A percentile compares a stretch with the other conserved stretches of the same genome.
Evolutionary conservation across 2,113 vertebrate species (phyloP).

Genomic region (Alethe diademata): DNA sequence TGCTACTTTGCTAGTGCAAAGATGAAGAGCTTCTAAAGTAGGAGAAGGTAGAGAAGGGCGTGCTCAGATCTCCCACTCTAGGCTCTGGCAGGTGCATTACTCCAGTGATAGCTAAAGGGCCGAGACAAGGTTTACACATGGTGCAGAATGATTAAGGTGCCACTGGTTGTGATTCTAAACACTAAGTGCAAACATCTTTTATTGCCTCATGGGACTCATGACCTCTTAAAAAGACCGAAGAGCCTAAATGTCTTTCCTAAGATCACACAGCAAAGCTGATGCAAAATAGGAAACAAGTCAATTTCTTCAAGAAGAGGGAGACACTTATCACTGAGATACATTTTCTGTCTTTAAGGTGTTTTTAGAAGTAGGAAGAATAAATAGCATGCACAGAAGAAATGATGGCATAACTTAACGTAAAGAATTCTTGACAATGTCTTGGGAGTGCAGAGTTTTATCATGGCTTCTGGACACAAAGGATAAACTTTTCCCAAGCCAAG

Average conservation of each 20-base stretch:
- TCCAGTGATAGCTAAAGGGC: neutral
- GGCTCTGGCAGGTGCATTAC: neutral
- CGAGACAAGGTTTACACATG: neutral
- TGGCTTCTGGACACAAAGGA: neutral
- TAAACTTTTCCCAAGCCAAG: neutral
- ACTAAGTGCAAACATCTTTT: neutral
- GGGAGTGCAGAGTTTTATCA: neutral
- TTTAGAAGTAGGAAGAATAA: neutral
- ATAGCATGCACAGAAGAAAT: neutral
- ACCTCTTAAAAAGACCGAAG: neutral
- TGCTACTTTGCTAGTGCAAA: neutral
- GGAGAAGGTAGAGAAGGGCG: neutral
- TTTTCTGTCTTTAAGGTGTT: neutral
- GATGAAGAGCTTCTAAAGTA: neutral
- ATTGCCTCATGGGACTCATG: neutral
- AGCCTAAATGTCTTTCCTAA: neutral
- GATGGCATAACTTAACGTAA: neutral
- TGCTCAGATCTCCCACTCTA: neutral
- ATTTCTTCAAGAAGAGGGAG: neutral
- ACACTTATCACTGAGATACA: neutral
- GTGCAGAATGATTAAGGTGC: neutral
- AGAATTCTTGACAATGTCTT: neutral
- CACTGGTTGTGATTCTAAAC: fast-evolving
- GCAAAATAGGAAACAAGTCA: neutral
- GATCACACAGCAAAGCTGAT: neutral